Conservation (phyloP, 2,113 vertebrate species). For the Gorsachius goisagi region DNA sequence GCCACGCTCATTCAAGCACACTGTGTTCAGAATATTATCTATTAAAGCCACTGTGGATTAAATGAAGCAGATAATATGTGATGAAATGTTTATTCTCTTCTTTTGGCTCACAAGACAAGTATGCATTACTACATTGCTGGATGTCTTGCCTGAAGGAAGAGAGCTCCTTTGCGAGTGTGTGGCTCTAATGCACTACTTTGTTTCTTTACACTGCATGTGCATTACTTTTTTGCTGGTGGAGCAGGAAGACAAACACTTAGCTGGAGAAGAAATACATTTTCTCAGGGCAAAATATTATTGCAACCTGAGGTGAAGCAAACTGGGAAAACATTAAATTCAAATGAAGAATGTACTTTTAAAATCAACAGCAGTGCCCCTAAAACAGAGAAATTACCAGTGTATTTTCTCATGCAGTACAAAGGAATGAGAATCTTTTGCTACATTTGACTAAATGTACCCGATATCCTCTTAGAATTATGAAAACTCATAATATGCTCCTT, state of each 20-base stretch:
- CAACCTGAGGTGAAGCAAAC: not conserved
- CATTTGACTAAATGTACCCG: not conserved
- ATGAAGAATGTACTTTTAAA: not conserved
- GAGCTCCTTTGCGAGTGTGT: not conserved
- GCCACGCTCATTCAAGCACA: slow-evolving; percentile 23
- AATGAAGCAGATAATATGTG: slow-evolving; percentile 68
- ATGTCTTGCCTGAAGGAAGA: slow-evolving; percentile 28
- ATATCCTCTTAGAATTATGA: not conserved
- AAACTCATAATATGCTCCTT: not conserved
- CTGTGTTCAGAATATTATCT: slow-evolving; percentile 53
- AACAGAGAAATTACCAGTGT: not conserved
- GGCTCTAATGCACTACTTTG: not conserved
- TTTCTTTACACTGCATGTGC: not conserved
- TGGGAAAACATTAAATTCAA: not conserved
- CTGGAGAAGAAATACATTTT: not conserved
- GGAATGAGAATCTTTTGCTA: not conserved
- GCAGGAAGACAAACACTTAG: not conserved
- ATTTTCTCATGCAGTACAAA: not conserved
- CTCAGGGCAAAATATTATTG: not conserved
- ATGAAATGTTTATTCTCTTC: slow-evolving; percentile 65
- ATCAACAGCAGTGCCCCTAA: not conserved
- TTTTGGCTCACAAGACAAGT: slow-evolving; percentile 45
- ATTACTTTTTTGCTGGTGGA: not conserved
- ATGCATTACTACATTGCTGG: not conserved
- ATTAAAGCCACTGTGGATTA: slow-evolving; percentile 55